Percentiles rank a stretch among this genome's conserved stretches.
Conservation (phyloP, 1,140 invertebrate species). For the Cotesia glomerata region DNA sequence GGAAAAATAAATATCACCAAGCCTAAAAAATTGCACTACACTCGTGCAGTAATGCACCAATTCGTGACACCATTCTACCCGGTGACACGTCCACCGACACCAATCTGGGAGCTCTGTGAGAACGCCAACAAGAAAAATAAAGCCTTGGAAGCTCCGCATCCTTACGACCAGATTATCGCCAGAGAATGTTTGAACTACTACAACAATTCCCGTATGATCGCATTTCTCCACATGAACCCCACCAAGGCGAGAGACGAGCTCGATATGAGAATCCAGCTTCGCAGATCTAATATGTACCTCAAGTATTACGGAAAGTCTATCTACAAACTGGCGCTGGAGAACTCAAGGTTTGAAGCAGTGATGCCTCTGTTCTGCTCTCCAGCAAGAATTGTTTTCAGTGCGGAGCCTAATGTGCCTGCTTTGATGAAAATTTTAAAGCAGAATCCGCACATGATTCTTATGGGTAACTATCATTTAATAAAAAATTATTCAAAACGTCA, state of each 20-base stretch:
- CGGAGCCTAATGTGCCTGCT: slow-evolving; percentile 64
- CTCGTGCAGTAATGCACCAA: slow-evolving; percentile 67
- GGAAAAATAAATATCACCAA: slow-evolving; percentile 78
- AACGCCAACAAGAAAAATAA: slow-evolving; percentile 31
- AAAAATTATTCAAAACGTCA: too few relatives aligned
- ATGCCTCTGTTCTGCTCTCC: slow-evolving; percentile 66
- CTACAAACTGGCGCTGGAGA: slow-evolving; percentile 66
- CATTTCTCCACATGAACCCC: slow-evolving; percentile 74
- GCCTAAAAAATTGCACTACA: slow-evolving; percentile 71
- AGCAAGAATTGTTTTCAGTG: slow-evolving; percentile 70
- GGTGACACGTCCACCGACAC: slow-evolving; percentile 50
- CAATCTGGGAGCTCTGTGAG: slow-evolving; percentile 51
- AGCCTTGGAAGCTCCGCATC: slow-evolving; percentile 62
- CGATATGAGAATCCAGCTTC: slow-evolving; percentile 66
- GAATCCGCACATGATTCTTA: slow-evolving; percentile 68
- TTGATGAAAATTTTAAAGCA: slow-evolving; percentile 69
- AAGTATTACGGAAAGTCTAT: slow-evolving; percentile 69
- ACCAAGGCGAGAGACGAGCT: slow-evolving; percentile 68
- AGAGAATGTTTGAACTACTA: slow-evolving; percentile 73
- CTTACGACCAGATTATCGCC: slow-evolving; percentile 73
- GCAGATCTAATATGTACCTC: slow-evolving; percentile 70
- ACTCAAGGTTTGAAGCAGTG: slow-evolving; percentile 68
- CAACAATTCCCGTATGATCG: slow-evolving; percentile 72
- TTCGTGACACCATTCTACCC: slow-evolving; percentile 68
- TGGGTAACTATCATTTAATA: slow-evolving; percentile 68